Percentiles rank a stretch among this genome's conserved stretches.
Evolutionary conservation across 2,797 vertebrate species (phyloP).

Genomic region (Botia kubotai): DNA sequence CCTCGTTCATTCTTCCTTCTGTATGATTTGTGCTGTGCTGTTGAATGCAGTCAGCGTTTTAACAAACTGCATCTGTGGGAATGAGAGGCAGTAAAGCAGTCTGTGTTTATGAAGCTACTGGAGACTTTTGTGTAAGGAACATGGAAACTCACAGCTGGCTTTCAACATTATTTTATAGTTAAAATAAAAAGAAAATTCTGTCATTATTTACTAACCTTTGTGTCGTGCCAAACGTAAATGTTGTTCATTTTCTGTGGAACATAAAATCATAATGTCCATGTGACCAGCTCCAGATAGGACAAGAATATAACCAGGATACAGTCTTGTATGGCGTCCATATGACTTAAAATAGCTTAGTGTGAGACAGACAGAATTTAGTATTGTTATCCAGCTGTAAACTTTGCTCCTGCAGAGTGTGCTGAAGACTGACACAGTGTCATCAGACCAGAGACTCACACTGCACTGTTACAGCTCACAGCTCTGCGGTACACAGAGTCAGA

Average conservation of each 20-base stretch:
- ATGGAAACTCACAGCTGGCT: no score
- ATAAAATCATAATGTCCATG: not conserved
- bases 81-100: not conserved
- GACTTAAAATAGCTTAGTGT: no score
- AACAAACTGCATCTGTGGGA: slow-evolving; percentile 41
- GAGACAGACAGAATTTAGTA: not conserved
- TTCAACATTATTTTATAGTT: no score
- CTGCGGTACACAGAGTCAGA: no score
- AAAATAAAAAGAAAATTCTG: not conserved
- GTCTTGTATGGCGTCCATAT: no score
- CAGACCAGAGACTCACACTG: not conserved
- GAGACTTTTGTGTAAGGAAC: not conserved
- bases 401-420: no score
- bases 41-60: not conserved
- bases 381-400: no score
- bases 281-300: no score
- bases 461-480: not conserved
- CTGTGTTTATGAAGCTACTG: not conserved
- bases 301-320: not conserved
- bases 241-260: not conserved
- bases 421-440: not conserved
- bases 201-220: no score
- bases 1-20: slow-evolving; percentile 32
- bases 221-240: not conserved
- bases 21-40: slow-evolving; percentile 23